These are phyloP conservation scores for Aldabrachelys gigantea DNA, from an alignment of 2,113 vertebrate species.

Conservation along the genomic window DNA sequence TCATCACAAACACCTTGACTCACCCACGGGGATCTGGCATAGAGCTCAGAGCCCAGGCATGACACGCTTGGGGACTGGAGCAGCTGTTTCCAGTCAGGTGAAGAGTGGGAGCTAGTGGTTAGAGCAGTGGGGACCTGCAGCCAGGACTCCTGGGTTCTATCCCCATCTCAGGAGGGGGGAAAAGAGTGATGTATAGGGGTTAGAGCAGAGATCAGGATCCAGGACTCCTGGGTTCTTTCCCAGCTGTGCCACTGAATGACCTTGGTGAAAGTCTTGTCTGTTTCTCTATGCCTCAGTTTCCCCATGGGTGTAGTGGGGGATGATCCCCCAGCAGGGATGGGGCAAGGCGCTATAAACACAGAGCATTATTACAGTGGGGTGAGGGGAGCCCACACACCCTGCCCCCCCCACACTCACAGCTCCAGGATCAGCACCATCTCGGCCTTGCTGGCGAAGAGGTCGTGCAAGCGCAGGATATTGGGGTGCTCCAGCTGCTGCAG, in stretches of 20 bases:
- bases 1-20: background rate
- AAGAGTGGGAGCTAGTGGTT: background rate
- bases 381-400: fast-evolving
- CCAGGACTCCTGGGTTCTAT: background rate
- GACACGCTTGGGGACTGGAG: background rate
- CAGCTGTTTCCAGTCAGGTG: background rate
- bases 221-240: background rate
- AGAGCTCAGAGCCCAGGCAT: background rate
- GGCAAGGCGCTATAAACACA: background rate
- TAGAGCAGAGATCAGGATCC: background rate
- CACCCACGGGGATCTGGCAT: background rate
- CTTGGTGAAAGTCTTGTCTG: background rate
- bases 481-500: slow-evolving; percentile 79
- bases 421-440: slow-evolving; percentile 85
- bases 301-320: background rate
- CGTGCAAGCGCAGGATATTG: slow-evolving; percentile 77
- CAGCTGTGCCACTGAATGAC: background rate
- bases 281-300: background rate
- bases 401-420: slow-evolving; percentile 74
- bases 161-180: background rate
- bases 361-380: background rate
- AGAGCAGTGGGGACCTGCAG: background rate
- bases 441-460: slow-evolving; percentile 81
- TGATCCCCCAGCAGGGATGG: background rate
- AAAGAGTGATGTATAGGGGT: background rate